phyloP scores from a whole-genome alignment of 2,113 vertebrate species.

The Cervus canadensis region DNA sequence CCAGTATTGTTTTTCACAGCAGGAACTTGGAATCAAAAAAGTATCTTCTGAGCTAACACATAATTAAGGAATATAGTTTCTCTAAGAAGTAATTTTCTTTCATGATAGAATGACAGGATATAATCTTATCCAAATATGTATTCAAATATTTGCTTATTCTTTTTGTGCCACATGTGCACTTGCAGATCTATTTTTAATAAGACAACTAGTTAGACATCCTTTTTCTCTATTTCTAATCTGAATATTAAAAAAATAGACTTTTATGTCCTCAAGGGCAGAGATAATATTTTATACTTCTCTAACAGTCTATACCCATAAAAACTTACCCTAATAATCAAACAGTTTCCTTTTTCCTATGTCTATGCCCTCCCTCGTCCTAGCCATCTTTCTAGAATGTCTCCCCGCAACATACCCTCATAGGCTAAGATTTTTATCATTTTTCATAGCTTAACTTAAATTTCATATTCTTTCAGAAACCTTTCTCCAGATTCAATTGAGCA shows the following conservation, averaged over 20 bases:
- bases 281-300: background rate
- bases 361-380: background rate
- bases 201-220: background rate
- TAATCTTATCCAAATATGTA: background rate
- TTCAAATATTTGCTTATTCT: slow-evolving; percentile 16
- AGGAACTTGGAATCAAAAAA: background rate
- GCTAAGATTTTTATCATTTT: background rate
- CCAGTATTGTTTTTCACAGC: background rate
- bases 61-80: slow-evolving; percentile 24
- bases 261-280: background rate
- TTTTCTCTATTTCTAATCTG: background rate
- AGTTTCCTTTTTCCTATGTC: background rate
- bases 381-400: background rate
- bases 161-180: slow-evolving; percentile 2
- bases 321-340: background rate
- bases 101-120: background rate
- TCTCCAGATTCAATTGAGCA: background rate
- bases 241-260: background rate
- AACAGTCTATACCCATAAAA: background rate
- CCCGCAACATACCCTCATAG: background rate
- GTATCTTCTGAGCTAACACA: background rate
- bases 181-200: background rate
- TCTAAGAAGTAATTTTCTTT: slow-evolving; percentile 15
- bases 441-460: background rate
- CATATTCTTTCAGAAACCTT: background rate